Evolutionary conservation across 2,888 invertebrate genomes (phyloP).

Genomic region (Camptogramma bilineatum): DNA sequence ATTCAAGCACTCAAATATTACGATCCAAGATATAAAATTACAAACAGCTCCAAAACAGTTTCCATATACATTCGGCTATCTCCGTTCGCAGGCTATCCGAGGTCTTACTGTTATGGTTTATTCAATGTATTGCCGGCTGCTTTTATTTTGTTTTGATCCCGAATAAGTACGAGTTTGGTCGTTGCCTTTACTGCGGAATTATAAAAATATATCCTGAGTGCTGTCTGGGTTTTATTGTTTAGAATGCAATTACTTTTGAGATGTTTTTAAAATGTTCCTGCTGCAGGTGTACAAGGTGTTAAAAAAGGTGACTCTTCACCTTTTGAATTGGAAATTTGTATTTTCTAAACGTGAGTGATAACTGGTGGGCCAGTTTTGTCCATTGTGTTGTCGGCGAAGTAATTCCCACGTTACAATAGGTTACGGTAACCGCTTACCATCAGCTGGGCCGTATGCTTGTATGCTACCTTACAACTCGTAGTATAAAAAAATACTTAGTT

Average conservation of each 20-base stretch:
- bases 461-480: too few relatives aligned
- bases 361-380: too few relatives aligned
- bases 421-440: too few relatives aligned
- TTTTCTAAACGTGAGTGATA: too few relatives aligned
- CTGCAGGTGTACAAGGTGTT: background rate
- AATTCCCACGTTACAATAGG: too few relatives aligned
- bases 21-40: slow-evolving; percentile 20
- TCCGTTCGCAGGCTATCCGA: slow-evolving; percentile 31
- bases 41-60: slow-evolving; percentile 29
- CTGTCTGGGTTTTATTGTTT: slow-evolving; percentile 19
- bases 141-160: slow-evolving; percentile 38
- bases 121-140: slow-evolving; percentile 38
- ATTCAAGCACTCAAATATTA: slow-evolving; percentile 10
- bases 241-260: slow-evolving; percentile 4
- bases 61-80: slow-evolving; percentile 37
- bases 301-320: background rate
- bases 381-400: too few relatives aligned
- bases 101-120: slow-evolving; percentile 38
- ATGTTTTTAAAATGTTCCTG: background rate
- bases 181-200: slow-evolving; percentile 27
- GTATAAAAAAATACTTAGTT: too few relatives aligned
- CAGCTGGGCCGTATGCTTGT: too few relatives aligned
- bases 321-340: too few relatives aligned
- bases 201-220: slow-evolving; percentile 33
- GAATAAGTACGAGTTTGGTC: slow-evolving; percentile 28